Evolutionary conservation across 2,888 invertebrate genomes (phyloP).

Genomic region (Calephelis perditalis): DNA sequence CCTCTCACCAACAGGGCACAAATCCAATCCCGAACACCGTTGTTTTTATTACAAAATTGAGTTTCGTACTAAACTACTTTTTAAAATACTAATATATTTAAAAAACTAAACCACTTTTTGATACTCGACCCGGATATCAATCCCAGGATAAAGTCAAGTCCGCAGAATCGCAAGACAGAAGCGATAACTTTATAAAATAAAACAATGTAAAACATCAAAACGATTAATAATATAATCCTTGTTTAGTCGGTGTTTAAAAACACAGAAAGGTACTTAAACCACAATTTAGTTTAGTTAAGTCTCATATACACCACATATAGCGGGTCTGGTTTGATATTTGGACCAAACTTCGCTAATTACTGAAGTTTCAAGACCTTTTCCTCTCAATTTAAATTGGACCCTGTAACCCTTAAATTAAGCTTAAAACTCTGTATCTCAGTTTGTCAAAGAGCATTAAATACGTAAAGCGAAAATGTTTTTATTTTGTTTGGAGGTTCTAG

Average conservation of each 20-base stretch:
- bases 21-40: too few species aligned
- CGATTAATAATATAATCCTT: background rate
- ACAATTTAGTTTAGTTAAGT: conserved; percentile 2
- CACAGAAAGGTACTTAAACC: background rate
- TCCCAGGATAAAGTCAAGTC: too few species aligned
- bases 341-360: conserved; percentile 32
- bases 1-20: too few species aligned
- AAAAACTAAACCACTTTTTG: too few species aligned
- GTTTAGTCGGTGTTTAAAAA: background rate
- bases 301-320: background rate
- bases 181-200: too few species aligned
- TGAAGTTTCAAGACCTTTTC: conserved; percentile 26
- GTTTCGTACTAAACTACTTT: too few species aligned
- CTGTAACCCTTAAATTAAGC: conserved; percentile 9
- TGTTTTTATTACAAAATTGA: too few species aligned
- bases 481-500: conserved; percentile 6
- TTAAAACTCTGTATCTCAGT: background rate
- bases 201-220: too few species aligned
- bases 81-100: too few species aligned
- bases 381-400: conserved; percentile 10
- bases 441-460: conserved; percentile 3
- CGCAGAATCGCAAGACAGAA: too few species aligned
- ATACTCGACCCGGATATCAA: too few species aligned
- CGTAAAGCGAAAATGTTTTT: conserved; percentile 9
- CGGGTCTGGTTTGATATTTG: conserved; percentile 22